These are phyloP conservation scores for Pituophis catenifer DNA, from an alignment of 2,113 vertebrate genomes.

Conservation along the genomic window DNA sequence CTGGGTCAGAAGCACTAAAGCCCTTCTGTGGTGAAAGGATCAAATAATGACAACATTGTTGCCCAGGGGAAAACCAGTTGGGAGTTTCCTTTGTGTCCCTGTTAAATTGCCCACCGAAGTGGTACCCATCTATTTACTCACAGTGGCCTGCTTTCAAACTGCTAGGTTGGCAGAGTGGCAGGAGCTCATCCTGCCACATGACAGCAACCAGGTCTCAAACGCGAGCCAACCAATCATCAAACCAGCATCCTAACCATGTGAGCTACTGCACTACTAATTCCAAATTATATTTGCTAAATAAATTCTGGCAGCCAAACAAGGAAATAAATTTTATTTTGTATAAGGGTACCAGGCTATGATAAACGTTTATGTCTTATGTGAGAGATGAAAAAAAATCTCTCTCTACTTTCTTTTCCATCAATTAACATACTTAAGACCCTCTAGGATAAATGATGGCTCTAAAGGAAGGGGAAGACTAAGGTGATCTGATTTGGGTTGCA, in stretches of 20 bases:
- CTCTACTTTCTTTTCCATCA: not conserved
- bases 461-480: not conserved
- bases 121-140: not conserved
- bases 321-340: not conserved
- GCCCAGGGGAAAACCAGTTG: not conserved
- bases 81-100: too few relatives aligned
- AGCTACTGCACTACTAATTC: too few relatives aligned
- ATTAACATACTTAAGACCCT: not conserved
- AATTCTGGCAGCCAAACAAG: not conserved
- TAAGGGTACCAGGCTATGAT: not conserved
- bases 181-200: not conserved
- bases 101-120: not conserved
- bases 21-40: not conserved
- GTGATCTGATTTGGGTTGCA: not conserved
- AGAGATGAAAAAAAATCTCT: not conserved
- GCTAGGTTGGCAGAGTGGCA: not conserved
- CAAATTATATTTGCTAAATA: not conserved
- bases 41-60: not conserved
- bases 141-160: not conserved
- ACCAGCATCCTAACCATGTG: not conserved
- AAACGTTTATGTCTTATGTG: not conserved
- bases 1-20: not conserved
- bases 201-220: not conserved
- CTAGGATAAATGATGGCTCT: not conserved
- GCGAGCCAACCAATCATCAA: not conserved